Base-by-base conservation (phyloP, 2,888 invertebrate species). In the Kuschelorhynchus macadamiae region DNA sequence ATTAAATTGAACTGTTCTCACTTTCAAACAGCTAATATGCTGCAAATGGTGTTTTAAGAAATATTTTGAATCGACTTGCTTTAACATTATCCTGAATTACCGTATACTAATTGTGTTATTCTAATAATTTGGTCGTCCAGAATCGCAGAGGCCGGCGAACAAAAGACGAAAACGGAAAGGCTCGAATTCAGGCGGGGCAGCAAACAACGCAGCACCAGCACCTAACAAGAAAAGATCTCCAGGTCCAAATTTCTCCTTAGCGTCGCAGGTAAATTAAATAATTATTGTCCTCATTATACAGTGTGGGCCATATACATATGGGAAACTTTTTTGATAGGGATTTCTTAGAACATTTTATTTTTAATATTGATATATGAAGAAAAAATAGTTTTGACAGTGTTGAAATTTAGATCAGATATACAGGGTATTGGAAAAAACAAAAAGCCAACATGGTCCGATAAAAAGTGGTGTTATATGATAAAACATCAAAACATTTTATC, bases 81-180 rank as follows among this genome's bases (percentile, higher is more conserved):
- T 9, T 49, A n/a, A 33, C 46, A 39, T 39, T 16, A 46, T 21
- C 4, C 25, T 25, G 25, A 36, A n/a, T 36, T 36, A 36, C 11
- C 12, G 12, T 9, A 25, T 68, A 47, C 61, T 70, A 67, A 69
- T 72, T 68, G 25, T 62, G 71, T 69, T 71, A 72, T 67, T 72
- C 66, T 62, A 64, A 66, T 67, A 46, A 57, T 69, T 69, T 69
- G 69, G 69, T 69, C 69, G 69, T 62, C 53, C 87, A 94, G 98
- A 98, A 85, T 94, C 96, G 17, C 94, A 96, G 85, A 89, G 97
- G 82, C 97, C 96, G 71, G 93, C 96, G 64, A 97, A 94, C 83
- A 98, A 98, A 85, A 88, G 98, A 77, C 92, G 97, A 87, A 98
- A 98, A 90, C 90, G 97, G 84, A 98, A 98, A 87, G 95, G 94